Percentiles rank a stretch among this genome's conserved stretches.
Conservation (phyloP, 2,888 invertebrate species). For the Rutpela maculata region DNA sequence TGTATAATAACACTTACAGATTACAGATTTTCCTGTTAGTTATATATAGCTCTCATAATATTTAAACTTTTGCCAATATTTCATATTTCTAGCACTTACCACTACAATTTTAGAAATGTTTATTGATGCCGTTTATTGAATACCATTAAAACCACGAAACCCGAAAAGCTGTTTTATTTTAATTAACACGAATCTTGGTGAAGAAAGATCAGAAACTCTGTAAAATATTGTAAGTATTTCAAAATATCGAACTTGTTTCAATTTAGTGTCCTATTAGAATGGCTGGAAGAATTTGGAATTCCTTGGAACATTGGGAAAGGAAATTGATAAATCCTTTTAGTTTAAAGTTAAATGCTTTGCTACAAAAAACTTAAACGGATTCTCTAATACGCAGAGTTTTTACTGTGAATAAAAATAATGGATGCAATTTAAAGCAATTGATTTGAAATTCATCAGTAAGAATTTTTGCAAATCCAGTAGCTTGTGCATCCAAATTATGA, state of each 20-base stretch:
- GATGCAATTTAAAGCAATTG: background rate
- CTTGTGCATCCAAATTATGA: no score
- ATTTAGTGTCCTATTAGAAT: conserved; percentile 53
- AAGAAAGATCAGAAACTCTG: background rate
- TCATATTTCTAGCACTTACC: background rate
- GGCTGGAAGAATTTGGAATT: conserved; percentile 51
- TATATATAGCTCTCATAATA: no score
- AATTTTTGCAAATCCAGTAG: background rate
- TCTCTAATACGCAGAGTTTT: background rate
- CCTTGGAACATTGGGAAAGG: conserved; percentile 54
- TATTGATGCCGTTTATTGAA: background rate
- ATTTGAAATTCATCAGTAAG: background rate
- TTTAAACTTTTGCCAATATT: no score
- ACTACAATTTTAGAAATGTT: background rate
- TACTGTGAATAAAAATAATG: background rate
- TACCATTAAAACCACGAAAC: conserved; percentile 1
- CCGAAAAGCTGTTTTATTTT: background rate
- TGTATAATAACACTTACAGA: no score
- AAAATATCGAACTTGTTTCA: conserved; percentile 51
- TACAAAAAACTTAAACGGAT: background rate
- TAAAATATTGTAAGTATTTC: conserved; percentile 27
- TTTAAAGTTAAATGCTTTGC: conserved; percentile 23
- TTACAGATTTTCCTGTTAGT: no score
- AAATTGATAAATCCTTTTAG: conserved; percentile 44
- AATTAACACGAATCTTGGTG: background rate